Base-by-base conservation (phyloP, 2,113 vertebrate species). In the Myrmecobius fasciatus region DNA sequence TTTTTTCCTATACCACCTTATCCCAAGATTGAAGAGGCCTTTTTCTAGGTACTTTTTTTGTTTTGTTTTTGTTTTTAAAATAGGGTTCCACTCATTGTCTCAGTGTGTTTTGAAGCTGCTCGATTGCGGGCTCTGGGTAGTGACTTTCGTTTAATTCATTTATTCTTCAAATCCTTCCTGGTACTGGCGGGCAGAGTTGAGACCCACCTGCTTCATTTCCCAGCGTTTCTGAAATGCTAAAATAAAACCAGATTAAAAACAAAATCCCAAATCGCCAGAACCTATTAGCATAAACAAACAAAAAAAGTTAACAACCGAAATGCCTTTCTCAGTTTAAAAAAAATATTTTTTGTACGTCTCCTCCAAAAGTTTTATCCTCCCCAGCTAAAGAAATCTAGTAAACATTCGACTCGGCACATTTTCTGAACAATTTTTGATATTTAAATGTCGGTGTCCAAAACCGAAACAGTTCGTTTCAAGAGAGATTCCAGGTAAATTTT, bases 1-100 rank as follows among this genome's bases (percentile, higher is more conserved):
- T 97, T 93, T 91, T 0, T 89, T 93, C 89, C 96, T 90, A 24
- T 95, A 95, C 97, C 97, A 96, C 96, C 56, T 97, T 95, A 94
- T 52, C 53, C 91, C 36, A 24, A 75, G 26, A 51, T 49, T 91
- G 0, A 25, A 83, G n/a, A 75, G 67, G 22, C 47, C 95, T 92
- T 89, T 4, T 83, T 43, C 67, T 17, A 89, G 53, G 54, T 28
- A 25, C 48, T 46, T 22, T 25, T 25, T 83, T 91, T 92, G n/a
- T 36, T 92, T 96, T 60, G 26, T n/a, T 60, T 0, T 10, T 0
- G 36, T 93, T 94, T 95, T n/a, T 75, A 4, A 43, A 83, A n/a
- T 47, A 48, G 25, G 43, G 48, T 31, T 92, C 95, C 92, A 4
- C 36, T 49, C 51, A 14, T 8, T 4, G 90, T 83, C 31, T 91